Percentiles rank a stretch among this genome's conserved stretches.
Evolutionary conservation across 1,140 invertebrate species (phyloP).

Genomic region (Ephestia elutella): DNA sequence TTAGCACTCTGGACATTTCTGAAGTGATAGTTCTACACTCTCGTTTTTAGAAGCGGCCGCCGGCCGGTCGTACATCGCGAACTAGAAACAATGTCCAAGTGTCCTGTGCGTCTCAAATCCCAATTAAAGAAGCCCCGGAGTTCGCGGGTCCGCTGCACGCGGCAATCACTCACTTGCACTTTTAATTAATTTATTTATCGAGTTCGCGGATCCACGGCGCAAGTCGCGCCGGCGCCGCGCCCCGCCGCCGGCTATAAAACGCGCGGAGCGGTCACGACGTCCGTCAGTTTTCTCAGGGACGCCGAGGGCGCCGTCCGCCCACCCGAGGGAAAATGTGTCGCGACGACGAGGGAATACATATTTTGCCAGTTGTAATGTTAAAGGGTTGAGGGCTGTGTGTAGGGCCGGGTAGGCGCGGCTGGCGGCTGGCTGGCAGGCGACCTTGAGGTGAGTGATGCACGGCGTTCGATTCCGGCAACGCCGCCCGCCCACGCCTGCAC

Average conservation of each 20-base stretch:
- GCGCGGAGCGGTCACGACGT: slow-evolving; percentile 49
- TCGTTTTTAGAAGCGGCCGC: not conserved
- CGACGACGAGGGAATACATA: slow-evolving; percentile 51
- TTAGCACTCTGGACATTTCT: too few species aligned
- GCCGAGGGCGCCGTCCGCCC: slow-evolving; percentile 48
- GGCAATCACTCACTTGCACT: slow-evolving; percentile 72
- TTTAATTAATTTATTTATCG: slow-evolving; percentile 75
- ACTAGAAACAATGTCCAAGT: slow-evolving; percentile 38
- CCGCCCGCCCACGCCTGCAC: slow-evolving; percentile 63
- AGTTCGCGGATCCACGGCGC: slow-evolving; percentile 69
- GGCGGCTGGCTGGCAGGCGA: slow-evolving; percentile 34
- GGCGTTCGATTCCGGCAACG: slow-evolving; percentile 46
- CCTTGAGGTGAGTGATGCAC: slow-evolving; percentile 64
- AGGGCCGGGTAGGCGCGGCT: slow-evolving; percentile 34
- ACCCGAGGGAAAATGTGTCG: slow-evolving; percentile 47
- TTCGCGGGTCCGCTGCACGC: slow-evolving; percentile 58
- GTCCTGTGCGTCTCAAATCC: slow-evolving; percentile 48
- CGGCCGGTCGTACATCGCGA: slow-evolving; percentile 24
- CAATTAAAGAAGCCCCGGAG: slow-evolving; percentile 63
- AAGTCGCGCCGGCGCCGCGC: slow-evolving; percentile 64
- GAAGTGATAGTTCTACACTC: too few species aligned
- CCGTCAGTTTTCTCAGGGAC: slow-evolving; percentile 68
- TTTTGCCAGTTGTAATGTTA: slow-evolving; percentile 44
- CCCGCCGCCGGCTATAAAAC: slow-evolving; percentile 61
- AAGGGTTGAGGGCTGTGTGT: slow-evolving; percentile 33